Base-by-base conservation (phyloP, 2,797 vertebrate species). In the Myotis daubentonii region DNA sequence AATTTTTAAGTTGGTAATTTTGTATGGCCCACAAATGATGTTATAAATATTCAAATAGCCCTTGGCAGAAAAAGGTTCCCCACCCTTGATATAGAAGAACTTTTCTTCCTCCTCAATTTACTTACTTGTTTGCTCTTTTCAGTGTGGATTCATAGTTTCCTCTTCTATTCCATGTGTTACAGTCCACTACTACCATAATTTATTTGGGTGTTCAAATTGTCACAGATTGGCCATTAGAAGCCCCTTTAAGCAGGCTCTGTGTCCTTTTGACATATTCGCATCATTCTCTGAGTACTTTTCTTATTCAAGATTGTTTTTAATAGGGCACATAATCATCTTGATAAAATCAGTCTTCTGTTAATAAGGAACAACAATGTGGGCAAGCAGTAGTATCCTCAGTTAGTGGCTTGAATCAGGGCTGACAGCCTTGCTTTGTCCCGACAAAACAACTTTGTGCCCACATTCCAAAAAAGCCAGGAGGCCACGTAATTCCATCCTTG, bases 361-460 rank as follows among this genome's bases (percentile, higher is more conserved):
- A 22, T 19, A 51, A 94, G 2, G 19, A 89, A 92, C n/a, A 87
- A 80, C 28, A 87, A 15, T 15, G 36, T 44, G 33, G 65, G n/a
- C 33, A 75, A 57, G 78, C n/a, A 30, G 22, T 13, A 66, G 8
- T 30, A 33, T 71, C 86, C 71, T 51, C 62, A 13, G 57, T 12
- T 60, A 28, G 57, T 60, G 25, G 57, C 70, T 65, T 83, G 71
- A 80, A 76, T 36, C 82, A 51, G 89, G 60, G 41, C 30, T 13
- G 33, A 76, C 38, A 87, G 60, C 8, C 53, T 85, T 71, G 57
- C 72, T 76, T 92, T 82, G 41, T 88, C 91, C 66, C 87, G 82
- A 80, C 5, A 10, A 80, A 87, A 89, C 57, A 92, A 62, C 53
- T 13, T 72, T 60, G 76, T 66, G 17, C 65, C 68, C 30, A 81